These are phyloP conservation scores for Anoura caudifer DNA, from an alignment of 2,113 vertebrate genomes.

Conservation along the genomic window DNA sequence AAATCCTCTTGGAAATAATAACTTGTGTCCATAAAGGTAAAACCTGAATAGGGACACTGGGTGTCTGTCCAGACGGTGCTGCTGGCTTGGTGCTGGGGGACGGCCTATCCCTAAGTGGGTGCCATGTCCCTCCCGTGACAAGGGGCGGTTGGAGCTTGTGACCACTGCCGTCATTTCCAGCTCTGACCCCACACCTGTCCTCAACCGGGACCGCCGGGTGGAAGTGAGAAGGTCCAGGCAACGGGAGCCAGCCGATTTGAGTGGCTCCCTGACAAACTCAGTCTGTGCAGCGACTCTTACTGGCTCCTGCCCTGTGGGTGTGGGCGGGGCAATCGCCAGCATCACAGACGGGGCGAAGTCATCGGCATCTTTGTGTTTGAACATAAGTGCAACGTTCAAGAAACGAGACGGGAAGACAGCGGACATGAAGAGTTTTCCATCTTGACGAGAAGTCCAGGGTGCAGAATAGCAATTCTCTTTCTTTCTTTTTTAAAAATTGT, in stretches of 20 bases:
- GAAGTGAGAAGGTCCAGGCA: background rate
- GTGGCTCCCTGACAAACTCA: background rate
- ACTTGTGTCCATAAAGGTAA: background rate
- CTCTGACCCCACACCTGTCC: background rate
- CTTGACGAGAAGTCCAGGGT: background rate
- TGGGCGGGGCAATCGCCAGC: background rate
- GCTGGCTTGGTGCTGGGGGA: accelerated
- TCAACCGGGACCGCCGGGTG: background rate
- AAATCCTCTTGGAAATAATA: background rate
- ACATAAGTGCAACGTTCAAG: background rate
- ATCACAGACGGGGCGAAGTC: background rate
- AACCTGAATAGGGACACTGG: background rate
- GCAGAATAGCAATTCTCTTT: background rate
- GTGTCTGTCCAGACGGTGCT: background rate
- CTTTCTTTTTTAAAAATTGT: no score
- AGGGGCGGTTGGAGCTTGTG: background rate
- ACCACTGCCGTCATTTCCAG: background rate
- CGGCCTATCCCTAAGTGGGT: background rate
- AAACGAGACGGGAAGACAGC: background rate
- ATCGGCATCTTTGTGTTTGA: background rate
- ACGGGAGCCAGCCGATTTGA: background rate
- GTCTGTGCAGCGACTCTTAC: background rate
- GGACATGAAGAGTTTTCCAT: background rate
- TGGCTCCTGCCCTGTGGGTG: background rate
- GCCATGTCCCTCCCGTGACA: background rate